Percentiles rank a stretch among this genome's conserved stretches.
phyloP scores from a whole-genome alignment of 2,888 invertebrate genomes.

The Augiades crinisus region DNA sequence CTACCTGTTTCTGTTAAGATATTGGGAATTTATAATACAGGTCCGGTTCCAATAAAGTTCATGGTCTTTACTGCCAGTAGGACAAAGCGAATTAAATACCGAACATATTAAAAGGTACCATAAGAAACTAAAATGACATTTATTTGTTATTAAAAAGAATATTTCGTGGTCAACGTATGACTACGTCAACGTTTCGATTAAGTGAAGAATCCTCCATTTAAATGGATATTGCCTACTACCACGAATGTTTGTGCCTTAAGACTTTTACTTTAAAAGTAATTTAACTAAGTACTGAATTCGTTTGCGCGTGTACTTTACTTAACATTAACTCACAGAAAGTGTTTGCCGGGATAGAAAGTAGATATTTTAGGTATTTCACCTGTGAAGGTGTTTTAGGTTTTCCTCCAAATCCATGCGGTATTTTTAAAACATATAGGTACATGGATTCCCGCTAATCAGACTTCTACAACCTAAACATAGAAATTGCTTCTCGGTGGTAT shows the following conservation, averaged over 20 bases:
- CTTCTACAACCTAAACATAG: no score
- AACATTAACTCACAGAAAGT: no score
- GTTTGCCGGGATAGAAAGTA: no score
- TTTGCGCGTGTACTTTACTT: no score
- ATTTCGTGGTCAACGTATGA: not conserved
- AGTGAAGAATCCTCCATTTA: not conserved
- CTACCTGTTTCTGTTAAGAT: not conserved
- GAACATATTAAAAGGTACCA: constrained; percentile 4
- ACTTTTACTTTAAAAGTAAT: no score
- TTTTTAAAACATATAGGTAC: no score
- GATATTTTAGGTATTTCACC: no score
- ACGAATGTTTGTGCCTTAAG: not conserved
- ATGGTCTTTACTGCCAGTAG: constrained; percentile 11
- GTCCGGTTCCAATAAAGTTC: constrained; percentile 13
- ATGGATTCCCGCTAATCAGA: no score
- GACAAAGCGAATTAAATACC: constrained; percentile 9
- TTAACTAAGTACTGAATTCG: not conserved
- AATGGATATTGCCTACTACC: not conserved
- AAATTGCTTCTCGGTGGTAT: no score
- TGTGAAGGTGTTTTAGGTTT: no score
- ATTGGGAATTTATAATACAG: constrained; percentile 2
- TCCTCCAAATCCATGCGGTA: no score
- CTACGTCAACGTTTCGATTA: not conserved
- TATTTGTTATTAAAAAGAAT: constrained; percentile 13
- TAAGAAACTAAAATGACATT: constrained; percentile 6